phyloP scores from a whole-genome alignment of 2,797 vertebrate species.

The Phaenicophaeus curvirostris region DNA sequence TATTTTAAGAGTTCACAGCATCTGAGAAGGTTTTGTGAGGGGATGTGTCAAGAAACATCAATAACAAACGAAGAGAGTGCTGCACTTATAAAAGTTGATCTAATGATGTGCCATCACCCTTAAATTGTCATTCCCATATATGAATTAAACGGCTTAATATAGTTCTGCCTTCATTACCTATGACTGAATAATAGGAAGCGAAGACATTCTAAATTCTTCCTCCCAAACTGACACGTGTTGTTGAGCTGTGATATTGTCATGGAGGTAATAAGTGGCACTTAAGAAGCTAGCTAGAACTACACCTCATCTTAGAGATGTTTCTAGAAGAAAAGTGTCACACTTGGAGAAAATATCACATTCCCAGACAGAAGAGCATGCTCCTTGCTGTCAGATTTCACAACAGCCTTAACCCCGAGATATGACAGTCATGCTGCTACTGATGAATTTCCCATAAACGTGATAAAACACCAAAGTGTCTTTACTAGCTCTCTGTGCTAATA shows the following conservation, averaged over 20 bases:
- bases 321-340: background rate
- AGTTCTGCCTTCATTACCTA: background rate
- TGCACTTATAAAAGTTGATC: slow-evolving; percentile 13
- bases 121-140: background rate
- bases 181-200: background rate
- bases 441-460: background rate
- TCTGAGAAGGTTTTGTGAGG: background rate
- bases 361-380: background rate
- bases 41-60: slow-evolving; percentile 1
- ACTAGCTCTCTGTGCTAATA: background rate
- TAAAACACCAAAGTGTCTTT: background rate
- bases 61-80: slow-evolving; percentile 25
- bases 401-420: background rate
- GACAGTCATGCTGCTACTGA: background rate
- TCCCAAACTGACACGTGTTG: background rate
- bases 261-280: background rate
- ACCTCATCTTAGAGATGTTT: background rate
- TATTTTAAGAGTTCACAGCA: slow-evolving; percentile 8
- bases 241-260: background rate
- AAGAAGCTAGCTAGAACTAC: background rate
- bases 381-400: background rate
- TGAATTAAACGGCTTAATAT: background rate
- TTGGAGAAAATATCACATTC: background rate
- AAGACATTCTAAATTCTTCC: background rate
- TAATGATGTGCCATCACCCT: background rate